A percentile compares a stretch with the other conserved stretches of the same genome.
Conservation (phyloP, 2,888 invertebrate genomes). For the Chrysomela aeneicollis region DNA sequence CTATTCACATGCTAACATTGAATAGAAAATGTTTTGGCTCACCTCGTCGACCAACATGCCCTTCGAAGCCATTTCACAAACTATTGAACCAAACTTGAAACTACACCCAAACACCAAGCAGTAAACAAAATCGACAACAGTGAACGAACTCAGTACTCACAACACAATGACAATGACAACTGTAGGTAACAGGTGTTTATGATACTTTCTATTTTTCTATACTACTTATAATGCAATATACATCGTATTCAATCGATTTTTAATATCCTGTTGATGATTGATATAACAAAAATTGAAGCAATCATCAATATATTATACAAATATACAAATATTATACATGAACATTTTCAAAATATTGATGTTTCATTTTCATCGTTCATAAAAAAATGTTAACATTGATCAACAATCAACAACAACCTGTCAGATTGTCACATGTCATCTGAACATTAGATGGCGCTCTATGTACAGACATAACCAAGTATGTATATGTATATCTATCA, state of each 20-base stretch:
- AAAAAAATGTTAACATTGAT: background rate
- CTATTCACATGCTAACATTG: slow-evolving; percentile 27
- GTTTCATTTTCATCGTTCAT: background rate
- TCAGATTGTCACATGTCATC: background rate
- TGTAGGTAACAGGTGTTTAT: slow-evolving; percentile 24
- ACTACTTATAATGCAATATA: background rate
- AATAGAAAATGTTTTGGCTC: slow-evolving; percentile 44
- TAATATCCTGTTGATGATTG: too few relatives aligned
- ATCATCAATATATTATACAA: background rate
- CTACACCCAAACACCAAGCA: too few relatives aligned
- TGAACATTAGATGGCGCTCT: too few relatives aligned
- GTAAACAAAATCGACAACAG: slow-evolving; percentile 25
- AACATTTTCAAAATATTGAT: too few relatives aligned
- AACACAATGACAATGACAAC: background rate
- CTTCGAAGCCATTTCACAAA: slow-evolving; percentile 54
- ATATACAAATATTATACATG: too few relatives aligned
- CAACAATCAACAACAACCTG: slow-evolving; percentile 1
- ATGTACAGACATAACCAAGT: too few relatives aligned
- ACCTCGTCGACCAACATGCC: slow-evolving; percentile 59
- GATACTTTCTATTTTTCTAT: too few relatives aligned
- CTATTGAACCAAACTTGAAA: background rate
- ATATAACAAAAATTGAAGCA: too few relatives aligned
- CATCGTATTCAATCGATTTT: background rate
- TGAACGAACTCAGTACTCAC: background rate
- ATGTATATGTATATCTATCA: too few relatives aligned